Evolutionary conservation across 2,113 vertebrate genomes (phyloP).

Genomic region (Tychaedon coryphoeus): DNA sequence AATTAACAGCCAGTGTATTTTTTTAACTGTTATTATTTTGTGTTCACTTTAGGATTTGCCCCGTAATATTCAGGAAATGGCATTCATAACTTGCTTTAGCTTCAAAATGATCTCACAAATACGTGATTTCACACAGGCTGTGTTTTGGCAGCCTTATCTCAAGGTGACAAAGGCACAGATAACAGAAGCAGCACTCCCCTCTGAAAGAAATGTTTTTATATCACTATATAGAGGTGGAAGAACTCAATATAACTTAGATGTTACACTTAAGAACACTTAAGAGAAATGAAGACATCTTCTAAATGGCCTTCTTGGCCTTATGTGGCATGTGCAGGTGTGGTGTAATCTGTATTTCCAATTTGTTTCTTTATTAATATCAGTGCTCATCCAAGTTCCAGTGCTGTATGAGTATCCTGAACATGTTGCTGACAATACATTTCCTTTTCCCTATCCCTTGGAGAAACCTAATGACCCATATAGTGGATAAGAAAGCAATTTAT

Average conservation of each 20-base stretch:
- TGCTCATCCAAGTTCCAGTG: background rate
- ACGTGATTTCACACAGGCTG: background rate
- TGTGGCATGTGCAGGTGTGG: background rate
- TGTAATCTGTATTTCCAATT: background rate
- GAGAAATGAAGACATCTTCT: background rate
- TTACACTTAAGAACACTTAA: background rate
- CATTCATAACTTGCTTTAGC: background rate
- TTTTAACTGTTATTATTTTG: background rate
- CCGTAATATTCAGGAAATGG: background rate
- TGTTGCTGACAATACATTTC: background rate
- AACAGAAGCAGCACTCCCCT: background rate
- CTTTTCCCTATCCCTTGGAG: background rate
- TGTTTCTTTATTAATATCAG: background rate
- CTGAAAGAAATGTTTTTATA: background rate
- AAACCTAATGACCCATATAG: background rate
- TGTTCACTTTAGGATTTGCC: background rate
- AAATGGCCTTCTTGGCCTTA: background rate
- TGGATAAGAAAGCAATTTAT: background rate
- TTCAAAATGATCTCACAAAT: background rate
- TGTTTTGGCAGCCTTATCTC: background rate
- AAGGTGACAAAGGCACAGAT: background rate
- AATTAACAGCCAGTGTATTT: background rate
- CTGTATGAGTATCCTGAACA: background rate
- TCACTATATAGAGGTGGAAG: background rate
- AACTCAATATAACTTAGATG: background rate